These are phyloP conservation scores for Chydorus sphaericus DNA, from an alignment of 2,888 invertebrate genomes.

Conservation along the genomic window DNA sequence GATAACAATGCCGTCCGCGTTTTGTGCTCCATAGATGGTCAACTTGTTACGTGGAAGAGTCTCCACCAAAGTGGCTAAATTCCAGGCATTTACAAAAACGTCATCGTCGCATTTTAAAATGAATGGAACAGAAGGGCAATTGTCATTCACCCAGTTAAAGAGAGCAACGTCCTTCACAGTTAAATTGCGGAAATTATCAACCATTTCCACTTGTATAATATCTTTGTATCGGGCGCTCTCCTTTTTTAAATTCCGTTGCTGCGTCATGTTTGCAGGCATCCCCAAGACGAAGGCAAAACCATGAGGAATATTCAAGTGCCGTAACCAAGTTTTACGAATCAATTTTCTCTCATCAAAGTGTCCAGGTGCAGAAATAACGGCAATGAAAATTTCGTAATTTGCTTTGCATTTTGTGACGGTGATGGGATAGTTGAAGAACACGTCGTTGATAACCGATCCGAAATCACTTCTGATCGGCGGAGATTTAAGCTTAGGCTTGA, in stretches of 20 bases:
- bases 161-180: slow-evolving; percentile 19
- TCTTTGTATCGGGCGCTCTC: slow-evolving; percentile 17
- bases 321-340: not conserved
- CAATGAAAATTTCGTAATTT: not conserved
- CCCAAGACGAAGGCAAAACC: slow-evolving; percentile 19
- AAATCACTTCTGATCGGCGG: not conserved
- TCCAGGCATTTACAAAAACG: not conserved
- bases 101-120: slow-evolving; percentile 13
- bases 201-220: slow-evolving; percentile 18
- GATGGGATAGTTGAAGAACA: not conserved
- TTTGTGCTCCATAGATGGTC: not conserved
- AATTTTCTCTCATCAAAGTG: not conserved
- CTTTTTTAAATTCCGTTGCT: slow-evolving; percentile 9
- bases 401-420: not conserved
- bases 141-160: slow-evolving; percentile 18
- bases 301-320: not conserved
- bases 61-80: not conserved
- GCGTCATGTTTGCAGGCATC: not conserved
- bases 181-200: slow-evolving; percentile 19
- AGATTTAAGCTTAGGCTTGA: not conserved
- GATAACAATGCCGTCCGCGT: not conserved
- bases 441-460: not conserved
- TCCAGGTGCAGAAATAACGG: not conserved
- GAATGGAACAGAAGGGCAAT: slow-evolving; percentile 16
- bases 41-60: not conserved